A percentile compares a stretch with the other conserved stretches of the same genome.
These are phyloP conservation scores for Drosophila tripunctata DNA, from an alignment of 2,888 invertebrate species.

Conservation along the genomic window DNA sequence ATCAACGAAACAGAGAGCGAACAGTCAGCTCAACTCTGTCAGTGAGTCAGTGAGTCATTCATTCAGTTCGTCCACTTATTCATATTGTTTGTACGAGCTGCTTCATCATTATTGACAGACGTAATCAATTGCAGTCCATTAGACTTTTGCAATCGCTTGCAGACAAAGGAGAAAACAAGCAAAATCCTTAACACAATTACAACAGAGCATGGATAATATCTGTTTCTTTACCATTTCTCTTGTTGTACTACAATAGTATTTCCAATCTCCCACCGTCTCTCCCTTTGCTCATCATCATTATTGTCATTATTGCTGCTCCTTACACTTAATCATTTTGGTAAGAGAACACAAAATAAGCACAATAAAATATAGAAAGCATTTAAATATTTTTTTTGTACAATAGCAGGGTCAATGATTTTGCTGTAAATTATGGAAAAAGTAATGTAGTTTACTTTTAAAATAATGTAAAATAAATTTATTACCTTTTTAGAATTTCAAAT, in stretches of 20 bases:
- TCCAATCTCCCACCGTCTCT: not conserved
- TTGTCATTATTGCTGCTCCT: not conserved
- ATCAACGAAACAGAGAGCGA: not conserved
- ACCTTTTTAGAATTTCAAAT: no score
- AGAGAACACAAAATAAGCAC: not conserved
- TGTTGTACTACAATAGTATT: not conserved
- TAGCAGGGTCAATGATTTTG: not conserved
- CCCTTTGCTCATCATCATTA: not conserved
- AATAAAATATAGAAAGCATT: not conserved
- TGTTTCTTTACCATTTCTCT: conserved; percentile 2
- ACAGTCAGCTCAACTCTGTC: not conserved
- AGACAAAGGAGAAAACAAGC: conserved; percentile 35
- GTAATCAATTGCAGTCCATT: conserved; percentile 83
- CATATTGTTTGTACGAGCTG: conserved; percentile 51
- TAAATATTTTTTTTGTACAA: not conserved
- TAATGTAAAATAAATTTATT: no score
- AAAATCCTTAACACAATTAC: conserved; percentile 17
- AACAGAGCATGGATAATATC: conserved; percentile 19
- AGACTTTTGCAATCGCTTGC: conserved; percentile 65
- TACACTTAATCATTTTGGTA: not conserved
- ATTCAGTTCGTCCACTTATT: conserved; percentile 48
- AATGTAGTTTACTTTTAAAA: not conserved
- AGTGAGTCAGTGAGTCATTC: conserved; percentile 23
- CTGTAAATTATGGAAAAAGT: not conserved
- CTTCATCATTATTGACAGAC: conserved; percentile 68